Evolutionary conservation across 2,113 vertebrate genomes (phyloP).

Genomic region (Epinephelus lanceolatus): DNA sequence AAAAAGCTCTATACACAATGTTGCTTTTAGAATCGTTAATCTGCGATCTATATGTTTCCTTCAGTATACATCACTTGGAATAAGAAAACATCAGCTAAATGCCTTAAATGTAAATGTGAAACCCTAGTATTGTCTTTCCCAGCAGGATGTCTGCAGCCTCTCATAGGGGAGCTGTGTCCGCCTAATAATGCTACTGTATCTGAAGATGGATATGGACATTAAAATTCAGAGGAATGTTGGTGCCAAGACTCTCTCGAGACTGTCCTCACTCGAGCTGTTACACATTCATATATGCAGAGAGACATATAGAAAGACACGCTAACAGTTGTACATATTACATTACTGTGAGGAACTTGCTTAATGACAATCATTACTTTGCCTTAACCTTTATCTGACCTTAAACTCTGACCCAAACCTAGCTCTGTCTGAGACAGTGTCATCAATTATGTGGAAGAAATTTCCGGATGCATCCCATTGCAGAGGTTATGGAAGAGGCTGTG

Average conservation of each 20-base stretch:
- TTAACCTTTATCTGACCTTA: constrained; percentile 25
- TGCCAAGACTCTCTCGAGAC: constrained; percentile 32
- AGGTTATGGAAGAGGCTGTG: not conserved
- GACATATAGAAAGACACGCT: not conserved
- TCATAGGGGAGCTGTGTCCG: constrained; percentile 47
- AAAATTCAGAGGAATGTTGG: constrained; percentile 46
- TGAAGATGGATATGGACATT: constrained; percentile 54
- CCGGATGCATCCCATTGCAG: not conserved
- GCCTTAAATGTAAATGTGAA: constrained; percentile 60
- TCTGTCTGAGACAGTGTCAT: not conserved
- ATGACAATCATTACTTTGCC: constrained; percentile 36
- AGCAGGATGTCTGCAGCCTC: constrained; percentile 44
- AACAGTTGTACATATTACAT: not conserved
- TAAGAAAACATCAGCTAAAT: constrained; percentile 21
- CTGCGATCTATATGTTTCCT: not conserved
- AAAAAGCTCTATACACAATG: not conserved
- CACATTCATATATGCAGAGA: constrained; percentile 18
- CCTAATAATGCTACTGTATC: constrained; percentile 35
- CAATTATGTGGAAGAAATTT: not conserved
- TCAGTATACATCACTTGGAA: not conserved
- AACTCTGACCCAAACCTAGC: not conserved
- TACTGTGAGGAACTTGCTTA: constrained; percentile 22
- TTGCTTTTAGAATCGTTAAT: not conserved
- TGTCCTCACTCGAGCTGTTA: not conserved
- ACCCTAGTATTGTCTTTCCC: constrained; percentile 52